These are phyloP conservation scores for Dromococcyx pavoninus DNA, from an alignment of 2,797 vertebrate genomes.

Conservation along the genomic window DNA sequence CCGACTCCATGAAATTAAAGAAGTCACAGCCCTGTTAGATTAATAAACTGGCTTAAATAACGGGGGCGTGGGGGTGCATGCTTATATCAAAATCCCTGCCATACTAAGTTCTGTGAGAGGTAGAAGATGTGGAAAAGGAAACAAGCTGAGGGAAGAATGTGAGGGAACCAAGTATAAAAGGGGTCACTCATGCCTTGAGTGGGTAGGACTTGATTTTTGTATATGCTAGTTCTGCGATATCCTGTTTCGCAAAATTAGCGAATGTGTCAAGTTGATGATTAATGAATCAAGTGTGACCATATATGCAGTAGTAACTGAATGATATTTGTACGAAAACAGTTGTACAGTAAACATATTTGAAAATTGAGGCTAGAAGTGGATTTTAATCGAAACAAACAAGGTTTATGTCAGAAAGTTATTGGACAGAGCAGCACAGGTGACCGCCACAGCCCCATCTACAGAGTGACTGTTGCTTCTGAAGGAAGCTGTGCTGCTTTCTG, in stretches of 20 bases:
- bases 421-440: neutral
- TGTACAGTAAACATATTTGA: neutral
- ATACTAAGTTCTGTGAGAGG: neutral
- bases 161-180: neutral
- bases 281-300: neutral
- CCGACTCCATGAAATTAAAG: neutral
- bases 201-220: neutral
- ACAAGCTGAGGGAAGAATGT: neutral
- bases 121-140: neutral
- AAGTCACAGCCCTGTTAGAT: neutral
- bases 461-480: neutral
- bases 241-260: neutral
- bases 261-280: neutral
- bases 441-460: neutral
- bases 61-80: neutral
- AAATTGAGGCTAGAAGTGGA: neutral
- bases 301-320: neutral
- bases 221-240: neutral
- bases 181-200: neutral
- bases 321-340: neutral
- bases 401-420: neutral
- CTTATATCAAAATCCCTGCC: neutral
- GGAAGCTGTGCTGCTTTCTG: neutral
- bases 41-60: neutral
- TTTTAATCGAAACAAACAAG: neutral